Conservation (phyloP, 2,113 vertebrate species). For the Tichodroma muraria region DNA sequence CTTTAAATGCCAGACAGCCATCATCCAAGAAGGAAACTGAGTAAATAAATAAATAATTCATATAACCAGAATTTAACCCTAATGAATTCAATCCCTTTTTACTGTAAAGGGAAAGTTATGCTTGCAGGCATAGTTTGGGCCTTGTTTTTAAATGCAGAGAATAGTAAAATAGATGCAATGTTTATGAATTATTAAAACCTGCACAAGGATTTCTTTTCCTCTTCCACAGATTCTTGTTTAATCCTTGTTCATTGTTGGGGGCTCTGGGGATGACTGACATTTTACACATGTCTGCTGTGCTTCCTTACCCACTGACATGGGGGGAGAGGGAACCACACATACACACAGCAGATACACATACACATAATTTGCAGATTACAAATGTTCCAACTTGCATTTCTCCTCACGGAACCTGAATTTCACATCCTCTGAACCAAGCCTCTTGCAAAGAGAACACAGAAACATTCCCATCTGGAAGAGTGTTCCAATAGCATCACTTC, state of each 20-base stretch:
- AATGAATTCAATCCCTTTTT: conserved; percentile 25
- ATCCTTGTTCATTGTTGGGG: conserved; percentile 33
- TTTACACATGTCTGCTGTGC: conserved; percentile 46
- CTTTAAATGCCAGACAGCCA: neutral
- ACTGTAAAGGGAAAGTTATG: neutral
- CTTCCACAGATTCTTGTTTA: conserved; percentile 49
- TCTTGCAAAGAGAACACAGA: conserved; percentile 44
- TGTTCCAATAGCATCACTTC: conserved; percentile 73
- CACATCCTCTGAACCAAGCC: conserved; percentile 26
- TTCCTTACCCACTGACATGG: neutral
- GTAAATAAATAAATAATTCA: neutral
- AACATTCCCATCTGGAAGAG: conserved; percentile 70
- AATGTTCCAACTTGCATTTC: conserved; percentile 51
- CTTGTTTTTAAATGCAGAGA: conserved; percentile 61
- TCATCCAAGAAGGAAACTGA: neutral
- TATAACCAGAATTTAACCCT: neutral
- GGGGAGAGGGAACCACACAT: neutral
- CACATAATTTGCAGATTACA: conserved; percentile 28
- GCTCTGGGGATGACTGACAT: conserved; percentile 62
- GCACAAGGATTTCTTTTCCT: conserved; percentile 19
- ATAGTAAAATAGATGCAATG: conserved; percentile 46
- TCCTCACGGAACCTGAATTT: too few relatives aligned
- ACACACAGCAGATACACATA: neutral
- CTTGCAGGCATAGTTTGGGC: conserved; percentile 55
- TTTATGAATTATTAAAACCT: conserved; percentile 72